Percentiles rank a stretch among this genome's conserved stretches.
phyloP scores from a whole-genome alignment of 2,797 vertebrate genomes.

The Tamandua tetradactyla region DNA sequence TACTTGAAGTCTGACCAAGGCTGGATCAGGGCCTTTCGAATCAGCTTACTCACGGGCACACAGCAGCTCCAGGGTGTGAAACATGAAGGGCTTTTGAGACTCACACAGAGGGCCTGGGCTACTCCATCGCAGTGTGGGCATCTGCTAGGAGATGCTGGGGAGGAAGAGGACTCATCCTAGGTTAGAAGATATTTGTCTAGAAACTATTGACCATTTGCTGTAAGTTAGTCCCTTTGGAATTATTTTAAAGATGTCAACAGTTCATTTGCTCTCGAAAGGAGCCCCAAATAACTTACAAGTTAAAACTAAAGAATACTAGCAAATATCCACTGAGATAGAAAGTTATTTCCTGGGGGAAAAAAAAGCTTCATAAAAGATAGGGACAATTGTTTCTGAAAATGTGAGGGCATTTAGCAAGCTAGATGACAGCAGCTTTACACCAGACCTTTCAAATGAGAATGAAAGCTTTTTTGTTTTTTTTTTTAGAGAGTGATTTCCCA shows the following conservation, averaged over 20 bases:
- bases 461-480: background rate
- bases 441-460: slow-evolving; percentile 20
- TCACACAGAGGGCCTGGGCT: background rate
- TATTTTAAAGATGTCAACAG: background rate
- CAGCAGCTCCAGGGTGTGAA: accelerated
- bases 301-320: slow-evolving; percentile 21
- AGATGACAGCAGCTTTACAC: slow-evolving; percentile 27
- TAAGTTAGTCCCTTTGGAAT: background rate
- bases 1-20: background rate
- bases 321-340: slow-evolving; percentile 43
- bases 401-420: slow-evolving; percentile 32
- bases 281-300: background rate
- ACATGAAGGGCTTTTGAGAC: background rate
- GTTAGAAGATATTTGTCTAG: background rate
- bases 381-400: slow-evolving; percentile 36
- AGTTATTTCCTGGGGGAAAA: background rate
- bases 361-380: slow-evolving; percentile 31
- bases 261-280: slow-evolving; percentile 19
- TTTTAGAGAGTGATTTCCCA: slow-evolving; percentile 22
- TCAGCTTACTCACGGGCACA: background rate
- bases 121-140: too few species aligned
- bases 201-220: background rate
- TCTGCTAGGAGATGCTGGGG: background rate
- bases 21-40: background rate
- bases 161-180: background rate